These are phyloP conservation scores for Pagrus major DNA, from an alignment of 2,113 vertebrate species.

Conservation along the genomic window DNA sequence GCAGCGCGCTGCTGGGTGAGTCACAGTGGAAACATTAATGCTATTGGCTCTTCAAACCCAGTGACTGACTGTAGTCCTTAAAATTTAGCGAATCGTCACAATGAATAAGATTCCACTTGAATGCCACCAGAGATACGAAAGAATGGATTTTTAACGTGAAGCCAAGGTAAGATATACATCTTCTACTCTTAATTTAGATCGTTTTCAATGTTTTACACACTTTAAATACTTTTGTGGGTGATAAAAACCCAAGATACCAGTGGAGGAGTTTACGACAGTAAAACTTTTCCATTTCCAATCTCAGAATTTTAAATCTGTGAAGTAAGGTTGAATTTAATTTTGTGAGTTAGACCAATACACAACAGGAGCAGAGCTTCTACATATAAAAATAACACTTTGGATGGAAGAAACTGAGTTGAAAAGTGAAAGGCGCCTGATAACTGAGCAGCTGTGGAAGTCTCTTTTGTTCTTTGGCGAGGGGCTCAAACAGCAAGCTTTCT, in stretches of 20 bases:
- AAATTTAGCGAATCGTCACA: constrained; percentile 57
- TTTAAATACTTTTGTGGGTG: not conserved
- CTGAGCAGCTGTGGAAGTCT: not conserved
- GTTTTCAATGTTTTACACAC: not conserved
- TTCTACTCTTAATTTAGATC: not conserved
- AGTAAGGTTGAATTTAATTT: not conserved
- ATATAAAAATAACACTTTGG: too few species aligned
- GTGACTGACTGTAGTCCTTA: not conserved
- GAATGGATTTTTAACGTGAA: constrained; percentile 13
- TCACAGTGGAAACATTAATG: constrained; percentile 12
- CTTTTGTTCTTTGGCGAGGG: constrained; percentile 10
- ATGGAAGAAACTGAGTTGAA: not conserved
- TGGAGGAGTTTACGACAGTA: not conserved
- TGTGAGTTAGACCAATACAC: not conserved
- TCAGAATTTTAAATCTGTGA: not conserved
- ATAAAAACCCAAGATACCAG: not conserved
- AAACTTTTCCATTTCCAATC: not conserved
- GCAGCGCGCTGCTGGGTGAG: not conserved
- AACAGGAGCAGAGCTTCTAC: not conserved
- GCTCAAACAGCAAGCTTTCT: not conserved
- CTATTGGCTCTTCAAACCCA: constrained; percentile 50
- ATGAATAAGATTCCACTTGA: constrained; percentile 62
- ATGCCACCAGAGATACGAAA: constrained; percentile 16
- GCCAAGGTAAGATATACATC: constrained; percentile 51
- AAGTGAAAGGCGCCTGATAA: not conserved